A percentile compares a stretch with the other conserved stretches of the same genome.
These are phyloP conservation scores for Ophion ventricosus DNA, from an alignment of 2,888 invertebrate genomes.

Conservation along the genomic window DNA sequence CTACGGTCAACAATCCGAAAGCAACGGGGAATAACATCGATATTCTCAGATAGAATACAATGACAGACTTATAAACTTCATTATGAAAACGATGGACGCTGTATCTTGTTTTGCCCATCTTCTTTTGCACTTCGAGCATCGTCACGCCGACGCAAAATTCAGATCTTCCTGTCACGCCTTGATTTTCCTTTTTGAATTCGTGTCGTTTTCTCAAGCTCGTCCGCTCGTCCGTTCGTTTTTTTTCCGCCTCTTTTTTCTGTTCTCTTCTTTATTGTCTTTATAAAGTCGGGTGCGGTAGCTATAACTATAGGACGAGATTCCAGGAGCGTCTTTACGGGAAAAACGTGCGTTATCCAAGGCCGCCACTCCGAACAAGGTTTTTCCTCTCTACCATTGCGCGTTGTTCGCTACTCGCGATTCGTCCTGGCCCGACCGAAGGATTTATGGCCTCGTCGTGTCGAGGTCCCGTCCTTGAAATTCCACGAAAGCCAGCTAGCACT, in stretches of 20 bases:
- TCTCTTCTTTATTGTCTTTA: constrained; percentile 52
- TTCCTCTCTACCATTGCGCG: constrained; percentile 61
- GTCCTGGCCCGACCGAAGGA: constrained; percentile 65
- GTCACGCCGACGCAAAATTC: neutral
- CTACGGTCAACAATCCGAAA: too few species aligned
- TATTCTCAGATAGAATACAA: too few species aligned
- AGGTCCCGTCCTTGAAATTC: constrained; percentile 70
- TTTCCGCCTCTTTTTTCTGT: constrained; percentile 22
- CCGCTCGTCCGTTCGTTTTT: constrained; percentile 1
- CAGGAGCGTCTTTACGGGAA: constrained; percentile 59
- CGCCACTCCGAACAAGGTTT: constrained; percentile 59
- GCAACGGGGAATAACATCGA: too few species aligned
- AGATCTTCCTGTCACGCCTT: constrained; percentile 24
- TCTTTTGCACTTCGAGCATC: neutral
- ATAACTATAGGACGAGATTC: constrained; percentile 48
- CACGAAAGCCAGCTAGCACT: constrained; percentile 66
- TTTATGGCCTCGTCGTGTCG: constrained; percentile 69
- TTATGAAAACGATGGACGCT: neutral
- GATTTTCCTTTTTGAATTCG: constrained; percentile 2
- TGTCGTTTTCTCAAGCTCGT: constrained; percentile 13
- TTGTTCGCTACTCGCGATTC: constrained; percentile 50
- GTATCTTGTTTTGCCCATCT: neutral
- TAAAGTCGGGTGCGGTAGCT: constrained; percentile 52
- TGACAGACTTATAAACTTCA: neutral
- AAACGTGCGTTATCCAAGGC: constrained; percentile 66